Evolutionary conservation across 2,113 vertebrate genomes (phyloP), one percentile per base, ranked within the genome.

Genomic region (Elephas maximus): DNA sequence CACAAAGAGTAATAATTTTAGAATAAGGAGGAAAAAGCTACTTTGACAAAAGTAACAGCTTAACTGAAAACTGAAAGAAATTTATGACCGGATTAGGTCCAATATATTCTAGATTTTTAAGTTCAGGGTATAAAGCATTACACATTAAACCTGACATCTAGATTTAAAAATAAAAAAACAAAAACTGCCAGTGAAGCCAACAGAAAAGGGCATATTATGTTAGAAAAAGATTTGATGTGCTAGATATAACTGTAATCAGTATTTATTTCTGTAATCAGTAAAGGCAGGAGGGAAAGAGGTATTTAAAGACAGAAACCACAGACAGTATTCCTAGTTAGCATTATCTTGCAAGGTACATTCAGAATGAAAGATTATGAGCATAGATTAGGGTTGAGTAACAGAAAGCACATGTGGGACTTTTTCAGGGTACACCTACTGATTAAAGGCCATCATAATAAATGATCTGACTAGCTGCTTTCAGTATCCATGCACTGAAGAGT

Each of bases 11-110:
- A 87, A 6, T 21, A 51, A 78, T 84, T 89, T 93, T 62, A 84
- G 51, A 93, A 51, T 53, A 76, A 95, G 77, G 28, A 88, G 92
- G 53, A 30, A 90, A 71, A 79, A 85, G 33, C 74, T 86, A 91
- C 51, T 73, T 95, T 91, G 37, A 79, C 24, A 91, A 71, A 82
- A 88, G 69, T 23, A 95, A 83, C 15, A 60, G 8, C 62, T 51
- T 77, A 82, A 84, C 9, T 83, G 71, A 92, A 95, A 77, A 88
- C 45, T 60, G 21, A 71, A 79, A 90, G 53, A 23, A 69, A 65
- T 63, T 90, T 60, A 93, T 23, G 41, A 33, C 33, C 89, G 37
- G 17, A 82, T 20, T 89, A 93, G n/a, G 53, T 33, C 11, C 63
- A 79, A 84, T 21, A 79, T 30, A 79, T 71, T 89, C 60, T 51